Percentiles rank a stretch among this genome's conserved stretches.
Conservation (phyloP, 2,113 vertebrate genomes). For the Neofelis nebulosa region DNA sequence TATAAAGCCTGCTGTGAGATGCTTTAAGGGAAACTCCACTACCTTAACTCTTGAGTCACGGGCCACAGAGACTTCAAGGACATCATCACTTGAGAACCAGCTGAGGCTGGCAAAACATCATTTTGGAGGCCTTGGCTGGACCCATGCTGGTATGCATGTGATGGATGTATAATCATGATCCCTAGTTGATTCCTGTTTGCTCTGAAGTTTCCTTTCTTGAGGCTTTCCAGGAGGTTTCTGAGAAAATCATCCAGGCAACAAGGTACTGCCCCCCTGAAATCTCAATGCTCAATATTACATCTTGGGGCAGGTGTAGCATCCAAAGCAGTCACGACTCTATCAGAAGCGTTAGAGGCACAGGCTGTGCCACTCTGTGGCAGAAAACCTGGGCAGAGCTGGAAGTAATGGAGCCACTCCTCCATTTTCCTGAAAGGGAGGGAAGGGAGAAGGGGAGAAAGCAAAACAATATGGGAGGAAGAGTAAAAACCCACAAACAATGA, state of each 20-base stretch:
- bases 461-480: constrained; percentile 54
- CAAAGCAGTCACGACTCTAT: constrained; percentile 64
- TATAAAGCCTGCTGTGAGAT: constrained; percentile 62
- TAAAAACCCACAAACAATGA: constrained; percentile 53
- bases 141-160: constrained; percentile 52
- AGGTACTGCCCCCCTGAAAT: constrained; percentile 59
- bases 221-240: constrained; percentile 54
- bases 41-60: constrained; percentile 64
- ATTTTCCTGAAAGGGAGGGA: constrained; percentile 58
- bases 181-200: constrained; percentile 67
- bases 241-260: constrained; percentile 61
- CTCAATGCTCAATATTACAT: constrained; percentile 60
- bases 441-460: constrained; percentile 44
- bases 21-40: constrained; percentile 62
- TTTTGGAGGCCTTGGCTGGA: constrained; percentile 56
- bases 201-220: constrained; percentile 72
- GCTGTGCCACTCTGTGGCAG: constrained; percentile 45
- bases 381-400: constrained; percentile 33
- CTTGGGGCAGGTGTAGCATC: constrained; percentile 54
- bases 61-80: constrained; percentile 70
- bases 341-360: constrained; percentile 52
- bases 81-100: constrained; percentile 64
- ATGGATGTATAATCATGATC: constrained; percentile 63
- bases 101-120: constrained; percentile 65
- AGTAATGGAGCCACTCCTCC: constrained; percentile 58